phyloP scores from a whole-genome alignment of 2,797 vertebrate species.

The Mionectes olivaceus region DNA sequence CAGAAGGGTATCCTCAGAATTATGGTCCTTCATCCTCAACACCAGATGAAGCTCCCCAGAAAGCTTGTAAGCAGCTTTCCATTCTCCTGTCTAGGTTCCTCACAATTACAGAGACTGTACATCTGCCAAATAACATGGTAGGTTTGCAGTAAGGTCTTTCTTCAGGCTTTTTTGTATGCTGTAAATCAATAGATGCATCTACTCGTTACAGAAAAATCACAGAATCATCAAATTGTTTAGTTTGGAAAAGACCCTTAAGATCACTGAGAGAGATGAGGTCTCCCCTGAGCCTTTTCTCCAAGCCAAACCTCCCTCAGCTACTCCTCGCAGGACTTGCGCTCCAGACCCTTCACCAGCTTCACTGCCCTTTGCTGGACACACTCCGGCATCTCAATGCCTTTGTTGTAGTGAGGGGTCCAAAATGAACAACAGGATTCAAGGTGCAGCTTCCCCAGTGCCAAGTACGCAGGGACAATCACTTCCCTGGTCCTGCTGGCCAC shows the following conservation, averaged over 20 bases:
- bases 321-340: too few relatives aligned
- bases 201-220: background rate
- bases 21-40: background rate
- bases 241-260: background rate
- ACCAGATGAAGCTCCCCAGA: background rate
- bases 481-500: background rate
- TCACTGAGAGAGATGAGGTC: background rate
- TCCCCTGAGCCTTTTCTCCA: background rate
- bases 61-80: background rate
- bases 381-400: background rate
- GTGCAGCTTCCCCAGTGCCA: accelerated
- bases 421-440: background rate
- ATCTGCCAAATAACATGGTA: background rate
- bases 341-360: background rate
- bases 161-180: background rate
- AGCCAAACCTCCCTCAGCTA: background rate
- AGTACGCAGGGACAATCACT: too few relatives aligned
- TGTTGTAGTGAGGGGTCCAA: background rate
- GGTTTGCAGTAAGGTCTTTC: background rate
- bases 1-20: background rate
- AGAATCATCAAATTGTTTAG: background rate
- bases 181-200: background rate
- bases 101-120: background rate
- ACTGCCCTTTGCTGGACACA: accelerated
- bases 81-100: background rate